phyloP scores from a whole-genome alignment of 2,888 invertebrate species.

The Trichogramma dendrolimi region DNA sequence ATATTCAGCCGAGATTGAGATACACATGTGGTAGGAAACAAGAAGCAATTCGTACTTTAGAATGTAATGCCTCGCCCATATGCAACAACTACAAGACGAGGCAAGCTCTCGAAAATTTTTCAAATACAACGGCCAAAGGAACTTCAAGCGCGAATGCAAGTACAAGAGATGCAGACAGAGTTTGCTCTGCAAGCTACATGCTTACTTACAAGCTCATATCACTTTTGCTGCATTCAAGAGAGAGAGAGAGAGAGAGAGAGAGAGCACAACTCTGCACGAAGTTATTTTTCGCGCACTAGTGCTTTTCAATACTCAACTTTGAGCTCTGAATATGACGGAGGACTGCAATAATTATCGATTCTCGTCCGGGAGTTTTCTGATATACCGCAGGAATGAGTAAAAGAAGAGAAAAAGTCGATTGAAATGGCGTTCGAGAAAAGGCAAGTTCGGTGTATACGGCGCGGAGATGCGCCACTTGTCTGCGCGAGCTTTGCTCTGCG shows the following conservation, averaged over 20 bases:
- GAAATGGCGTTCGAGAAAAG: constrained; percentile 17
- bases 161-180: constrained; percentile 12
- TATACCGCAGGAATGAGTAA: constrained; percentile 4
- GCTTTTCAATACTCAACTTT: too few species aligned
- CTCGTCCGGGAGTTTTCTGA: too few species aligned
- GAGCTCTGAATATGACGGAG: constrained; percentile 33
- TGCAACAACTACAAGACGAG: neutral
- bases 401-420: constrained; percentile 15
- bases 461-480: too few species aligned
- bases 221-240: constrained; percentile 15
- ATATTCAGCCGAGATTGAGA: too few species aligned
- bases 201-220: constrained; percentile 36
- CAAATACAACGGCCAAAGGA: constrained; percentile 21
- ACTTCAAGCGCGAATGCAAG: constrained; percentile 14
- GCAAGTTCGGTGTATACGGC: too few species aligned
- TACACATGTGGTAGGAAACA: too few species aligned
- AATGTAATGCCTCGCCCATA: too few species aligned
- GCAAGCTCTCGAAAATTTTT: constrained; percentile 32
- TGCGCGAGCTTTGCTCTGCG: neutral
- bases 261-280: neutral
- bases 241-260: constrained; percentile 17
- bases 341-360: constrained; percentile 46
- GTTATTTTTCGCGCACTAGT: too few species aligned
- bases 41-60: too few species aligned
- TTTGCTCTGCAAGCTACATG: constrained; percentile 36